Evolutionary conservation across 2,888 invertebrate species (phyloP), one percentile per base, ranked within the genome.

Genomic region (Trichogramma dendrolimi): DNA sequence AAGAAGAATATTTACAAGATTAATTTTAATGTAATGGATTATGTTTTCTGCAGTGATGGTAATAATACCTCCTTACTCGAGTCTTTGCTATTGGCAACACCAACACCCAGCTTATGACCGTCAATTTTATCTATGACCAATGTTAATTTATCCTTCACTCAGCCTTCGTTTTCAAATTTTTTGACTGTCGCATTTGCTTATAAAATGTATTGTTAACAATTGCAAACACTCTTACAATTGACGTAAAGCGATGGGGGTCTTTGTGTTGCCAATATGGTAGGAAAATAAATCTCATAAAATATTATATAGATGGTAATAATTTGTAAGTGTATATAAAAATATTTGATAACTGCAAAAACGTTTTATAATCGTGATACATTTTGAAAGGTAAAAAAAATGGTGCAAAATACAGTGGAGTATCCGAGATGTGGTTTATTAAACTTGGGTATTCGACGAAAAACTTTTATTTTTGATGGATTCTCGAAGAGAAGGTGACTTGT

Each of bases 241-340:
- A 27, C 27, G 27, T 27, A 27, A 27, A 27, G 27, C 2, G 27
- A 27, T 27, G 27, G 27, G 27, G 27, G 27, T 27, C 27, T 27
- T 27, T 27, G 27, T 27, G 27, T 27, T 27, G 27, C 27, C 27
- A 27, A 27, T 27, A 27, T 27, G 27, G 27, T 53, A 43, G 11
- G 27, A 56, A 47, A 57, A 58, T 54, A 51, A 61, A 55, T 58
- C 58, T 58, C 42, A 60, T 57, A 61, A 48, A 48, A 61, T 39
- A 55, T 47, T 48, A 54, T 51, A 51, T 55, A 61, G 58, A 44
- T 42, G n/a, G 39, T 58, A 61, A 61, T 58, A 53, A 46, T 58
- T 47, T 27, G 47, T 61, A 52, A 64, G 38, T 64, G 61, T 64
- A 64, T 59, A 64, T 64, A 58, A 50, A 59, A 41, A 59, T 61